Conservation (phyloP, 2,888 invertebrate genomes). For the Kuschelorhynchus macadamiae region DNA sequence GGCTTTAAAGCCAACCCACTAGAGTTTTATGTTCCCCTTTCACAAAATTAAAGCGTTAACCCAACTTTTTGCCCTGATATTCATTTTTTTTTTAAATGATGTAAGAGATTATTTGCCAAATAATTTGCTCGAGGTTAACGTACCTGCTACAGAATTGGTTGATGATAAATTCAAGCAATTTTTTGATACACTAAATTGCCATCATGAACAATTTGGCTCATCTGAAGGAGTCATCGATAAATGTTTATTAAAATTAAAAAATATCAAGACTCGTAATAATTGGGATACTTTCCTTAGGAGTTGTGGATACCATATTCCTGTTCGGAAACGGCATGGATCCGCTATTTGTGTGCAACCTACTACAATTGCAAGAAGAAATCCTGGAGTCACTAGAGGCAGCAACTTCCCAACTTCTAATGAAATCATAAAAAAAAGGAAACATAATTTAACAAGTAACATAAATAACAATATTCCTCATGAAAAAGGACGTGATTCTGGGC, state of each 20-base stretch:
- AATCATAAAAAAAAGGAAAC: conserved; percentile 5
- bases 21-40: conserved; percentile 8
- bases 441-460: conserved; percentile 12
- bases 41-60: not conserved
- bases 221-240: not conserved
- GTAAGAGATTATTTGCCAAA: too few relatives aligned
- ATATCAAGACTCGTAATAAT: conserved; percentile 9
- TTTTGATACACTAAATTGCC: not conserved
- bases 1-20: conserved; percentile 8
- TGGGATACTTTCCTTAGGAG: conserved; percentile 6
- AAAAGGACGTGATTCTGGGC: conserved; percentile 34
- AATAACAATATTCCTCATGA: conserved; percentile 28
- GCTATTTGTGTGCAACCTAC: conserved; percentile 41
- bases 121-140: too few relatives aligned
- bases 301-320: conserved; percentile 11
- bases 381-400: conserved; percentile 34
- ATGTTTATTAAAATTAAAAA: conserved; percentile 1
- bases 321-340: conserved; percentile 26
- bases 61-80: too few relatives aligned
- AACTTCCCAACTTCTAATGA: conserved; percentile 30
- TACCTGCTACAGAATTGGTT: not conserved
- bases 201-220: conserved; percentile 12
- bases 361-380: conserved; percentile 42
- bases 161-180: conserved; percentile 1
- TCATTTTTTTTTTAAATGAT: too few relatives aligned